Base-by-base conservation (phyloP, 2,888 invertebrate species). In the Thumatha senex region DNA sequence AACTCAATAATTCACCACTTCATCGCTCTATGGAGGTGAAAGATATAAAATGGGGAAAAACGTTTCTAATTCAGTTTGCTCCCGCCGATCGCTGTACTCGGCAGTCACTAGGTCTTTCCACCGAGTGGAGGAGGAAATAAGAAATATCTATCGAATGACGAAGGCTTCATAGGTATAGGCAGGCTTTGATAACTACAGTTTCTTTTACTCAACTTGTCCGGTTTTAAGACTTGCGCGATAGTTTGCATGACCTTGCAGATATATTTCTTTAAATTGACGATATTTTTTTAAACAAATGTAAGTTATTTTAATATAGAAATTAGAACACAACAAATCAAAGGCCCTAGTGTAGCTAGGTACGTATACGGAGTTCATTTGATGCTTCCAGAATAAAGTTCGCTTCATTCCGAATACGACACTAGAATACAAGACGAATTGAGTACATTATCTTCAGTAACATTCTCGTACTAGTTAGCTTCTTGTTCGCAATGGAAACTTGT, bases 1-100 rank as follows among this genome's bases (percentile, higher is more conserved):
- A 85, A 76, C 84, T 83, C 81, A 83, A 89, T 89, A 89, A 87
- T 86, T 89, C 88, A 86, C 81, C 86, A 85, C 84, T 86, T 84
- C 84, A 80, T 64, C 78, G 80, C 78, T 84, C 78, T 80, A 84
- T 76, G 80, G 79, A 79, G 82, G 81, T 63, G 80, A 78, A 76
- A 82, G 78, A 80, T 84, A 83, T 82, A 86, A 86, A 88, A 86
- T 81, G 84, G 80, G 82, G 87, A 86, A 87, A 89, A 89, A 86
- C 81, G 85, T 75, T 78, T 77, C 80, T 88, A 88, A 89, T 87
- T 89, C 86, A 86, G 86, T 90, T 89, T 88, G 79, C 78, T 77
- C 67, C 70, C 74, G 74, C 68, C 73, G 78, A 79, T 78, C 78
- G 77, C 77, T 79, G 77, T 75, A 74, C 76, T 78, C 73, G 62